phyloP scores from a whole-genome alignment of 1,140 invertebrate genomes.

The Asobara japonica region DNA sequence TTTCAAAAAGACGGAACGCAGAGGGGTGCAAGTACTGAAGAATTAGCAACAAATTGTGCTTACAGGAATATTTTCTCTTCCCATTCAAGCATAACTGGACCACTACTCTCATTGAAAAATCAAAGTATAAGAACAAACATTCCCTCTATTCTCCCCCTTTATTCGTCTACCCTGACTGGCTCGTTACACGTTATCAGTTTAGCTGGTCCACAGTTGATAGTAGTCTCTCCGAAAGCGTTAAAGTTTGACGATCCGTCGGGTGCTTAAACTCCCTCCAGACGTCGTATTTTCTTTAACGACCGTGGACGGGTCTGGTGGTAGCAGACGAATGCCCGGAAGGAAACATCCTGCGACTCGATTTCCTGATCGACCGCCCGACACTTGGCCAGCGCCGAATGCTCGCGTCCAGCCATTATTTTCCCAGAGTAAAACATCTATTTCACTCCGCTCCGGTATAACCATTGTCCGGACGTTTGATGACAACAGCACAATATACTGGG shows the following conservation, averaged over 20 bases:
- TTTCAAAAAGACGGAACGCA: too few species aligned
- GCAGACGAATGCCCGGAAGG: neutral
- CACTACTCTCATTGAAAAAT: too few species aligned
- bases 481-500: neutral
- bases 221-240: slow-evolving; percentile 34
- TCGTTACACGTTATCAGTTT: slow-evolving; percentile 37
- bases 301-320: neutral
- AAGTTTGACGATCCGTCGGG: slow-evolving; percentile 39
- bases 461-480: neutral
- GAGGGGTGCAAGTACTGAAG: too few species aligned
- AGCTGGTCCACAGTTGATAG: slow-evolving; percentile 35
- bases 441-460: neutral
- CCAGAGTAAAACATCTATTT: neutral
- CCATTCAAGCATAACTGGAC: too few species aligned
- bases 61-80: too few species aligned
- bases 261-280: slow-evolving; percentile 35
- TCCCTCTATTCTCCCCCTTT: neutral
- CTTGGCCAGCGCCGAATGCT: neutral
- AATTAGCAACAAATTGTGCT: too few species aligned
- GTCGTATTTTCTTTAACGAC: slow-evolving; percentile 40
- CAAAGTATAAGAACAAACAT: neutral
- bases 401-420: neutral
- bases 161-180: slow-evolving; percentile 10
- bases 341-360: neutral
- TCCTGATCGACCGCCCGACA: neutral